Base-by-base conservation (phyloP, 2,797 vertebrate genomes). In the Siniperca undulata region DNA sequence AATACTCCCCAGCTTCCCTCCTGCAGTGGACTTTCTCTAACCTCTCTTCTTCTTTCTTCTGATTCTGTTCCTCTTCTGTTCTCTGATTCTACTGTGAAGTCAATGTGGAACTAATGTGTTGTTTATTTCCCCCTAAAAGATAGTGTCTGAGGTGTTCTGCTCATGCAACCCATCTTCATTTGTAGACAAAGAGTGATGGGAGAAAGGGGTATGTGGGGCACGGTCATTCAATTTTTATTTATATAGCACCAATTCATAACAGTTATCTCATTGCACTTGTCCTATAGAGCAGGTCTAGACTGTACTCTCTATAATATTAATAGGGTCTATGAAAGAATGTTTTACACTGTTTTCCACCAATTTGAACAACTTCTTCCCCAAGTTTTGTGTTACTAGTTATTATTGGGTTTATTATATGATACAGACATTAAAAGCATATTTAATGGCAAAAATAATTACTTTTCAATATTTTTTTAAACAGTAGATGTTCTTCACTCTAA, bases 41-140 rank as follows among this genome's bases (percentile, higher is more conserved):
- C 90, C 86, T 83, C 86, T 86, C 78, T 65, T 77, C 74, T 76
- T 81, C 70, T 53, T 78, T 81, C 71, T 67, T 90, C 82, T 77
- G 82, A 88, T 94, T 94, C 83, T 76, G 83, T 88, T 95, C 87
- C 94, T 30, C 30, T 30, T 30, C 3, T 30, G 30, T 30, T 30
- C 30, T 30, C 30, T 30, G 30, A 30, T 30, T 30, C 30, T 30
- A 30, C 30, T 30, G 30, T 30, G 30, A 95, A 90, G 86, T 90
- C 83, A 88, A 93, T 90, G 88, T 93, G 92, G 91, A 95, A 93
- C 93, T 90, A 94, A 94, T 94, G 88, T 75, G 66, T 86, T 93
- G 93, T 93, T 95, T 94, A 94, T 94, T 91, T 90, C 83, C 87
- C 91, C 86, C 87, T 48, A 85, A 36, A 93, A 94, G 91, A 92